These are phyloP conservation scores for Idaea aversata DNA, from an alignment of 2,888 invertebrate species.

Conservation along the genomic window DNA sequence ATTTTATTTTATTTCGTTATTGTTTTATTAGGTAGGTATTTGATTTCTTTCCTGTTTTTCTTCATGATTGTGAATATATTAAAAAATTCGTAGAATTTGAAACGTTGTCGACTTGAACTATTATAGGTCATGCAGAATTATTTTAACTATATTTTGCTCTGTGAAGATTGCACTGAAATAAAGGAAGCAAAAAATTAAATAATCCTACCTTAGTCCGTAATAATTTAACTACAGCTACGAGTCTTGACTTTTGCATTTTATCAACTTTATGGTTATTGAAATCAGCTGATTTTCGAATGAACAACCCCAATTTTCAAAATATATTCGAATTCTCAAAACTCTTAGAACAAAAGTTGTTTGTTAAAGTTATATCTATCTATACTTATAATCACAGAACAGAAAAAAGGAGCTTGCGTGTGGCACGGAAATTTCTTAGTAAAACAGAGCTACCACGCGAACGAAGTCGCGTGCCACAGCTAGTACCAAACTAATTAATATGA, in stretches of 20 bases:
- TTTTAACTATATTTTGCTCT: slow-evolving; percentile 8
- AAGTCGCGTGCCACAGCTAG: too few relatives aligned
- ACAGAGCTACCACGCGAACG: background rate
- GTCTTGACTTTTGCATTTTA: background rate
- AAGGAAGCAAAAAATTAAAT: background rate
- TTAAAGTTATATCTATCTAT: too few relatives aligned
- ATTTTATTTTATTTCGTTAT: background rate
- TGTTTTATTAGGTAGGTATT: slow-evolving; percentile 3
- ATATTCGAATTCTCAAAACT: too few relatives aligned
- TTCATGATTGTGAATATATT: background rate
- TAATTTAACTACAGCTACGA: background rate
- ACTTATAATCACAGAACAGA: too few relatives aligned
- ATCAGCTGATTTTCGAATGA: background rate
- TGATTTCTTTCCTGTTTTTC: slow-evolving; percentile 1
- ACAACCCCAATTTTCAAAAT: background rate
- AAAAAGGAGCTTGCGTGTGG: too few relatives aligned
- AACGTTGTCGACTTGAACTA: background rate
- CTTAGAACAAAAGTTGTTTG: too few relatives aligned
- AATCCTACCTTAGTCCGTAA: background rate
- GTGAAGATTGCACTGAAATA: slow-evolving; percentile 44
- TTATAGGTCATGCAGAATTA: background rate
- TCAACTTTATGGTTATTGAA: background rate
- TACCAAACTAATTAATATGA: background rate
- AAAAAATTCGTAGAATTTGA: too few relatives aligned
- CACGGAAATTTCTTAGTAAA: background rate